phyloP scores from a whole-genome alignment of 1,140 invertebrate genomes.

The Propsilocerus akamusi region DNA sequence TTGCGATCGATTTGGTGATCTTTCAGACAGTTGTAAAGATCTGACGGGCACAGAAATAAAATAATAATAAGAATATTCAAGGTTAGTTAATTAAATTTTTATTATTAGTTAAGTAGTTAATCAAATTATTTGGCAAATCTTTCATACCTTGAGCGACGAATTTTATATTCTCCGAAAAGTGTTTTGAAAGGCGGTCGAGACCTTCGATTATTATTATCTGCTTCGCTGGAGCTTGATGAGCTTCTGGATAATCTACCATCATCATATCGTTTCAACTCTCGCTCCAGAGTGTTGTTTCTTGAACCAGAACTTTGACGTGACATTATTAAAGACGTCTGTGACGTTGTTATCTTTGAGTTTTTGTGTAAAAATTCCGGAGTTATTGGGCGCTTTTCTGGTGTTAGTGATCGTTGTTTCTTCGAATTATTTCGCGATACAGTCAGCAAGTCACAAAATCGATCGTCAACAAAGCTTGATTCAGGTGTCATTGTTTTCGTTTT shows the following conservation, averaged over 20 bases:
- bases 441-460: neutral
- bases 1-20: slow-evolving; percentile 18
- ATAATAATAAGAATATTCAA: neutral
- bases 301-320: slow-evolving; percentile 20
- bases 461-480: neutral
- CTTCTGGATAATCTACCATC: slow-evolving; percentile 20
- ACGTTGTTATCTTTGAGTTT: slow-evolving; percentile 12
- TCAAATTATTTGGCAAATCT: too few species aligned
- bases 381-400: slow-evolving; percentile 19
- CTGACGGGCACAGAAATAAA: slow-evolving; percentile 10
- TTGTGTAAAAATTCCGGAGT: slow-evolving; percentile 21
- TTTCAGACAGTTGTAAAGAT: slow-evolving; percentile 21
- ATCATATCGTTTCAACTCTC: slow-evolving; percentile 14
- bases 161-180: slow-evolving; percentile 18
- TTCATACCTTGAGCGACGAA: slow-evolving; percentile 21
- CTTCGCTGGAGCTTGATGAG: slow-evolving; percentile 23
- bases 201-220: slow-evolving; percentile 10
- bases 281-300: slow-evolving; percentile 19
- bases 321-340: slow-evolving; percentile 16
- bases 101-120: too few species aligned
- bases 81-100: neutral
- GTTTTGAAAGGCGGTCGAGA: slow-evolving; percentile 9
- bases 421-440: slow-evolving; percentile 19
- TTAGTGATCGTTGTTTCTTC: slow-evolving; percentile 20
- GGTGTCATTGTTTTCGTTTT: slow-evolving; percentile 1